These are phyloP conservation scores for Limnephilus marmoratus DNA, from an alignment of 2,888 invertebrate genomes.

Conservation along the genomic window DNA sequence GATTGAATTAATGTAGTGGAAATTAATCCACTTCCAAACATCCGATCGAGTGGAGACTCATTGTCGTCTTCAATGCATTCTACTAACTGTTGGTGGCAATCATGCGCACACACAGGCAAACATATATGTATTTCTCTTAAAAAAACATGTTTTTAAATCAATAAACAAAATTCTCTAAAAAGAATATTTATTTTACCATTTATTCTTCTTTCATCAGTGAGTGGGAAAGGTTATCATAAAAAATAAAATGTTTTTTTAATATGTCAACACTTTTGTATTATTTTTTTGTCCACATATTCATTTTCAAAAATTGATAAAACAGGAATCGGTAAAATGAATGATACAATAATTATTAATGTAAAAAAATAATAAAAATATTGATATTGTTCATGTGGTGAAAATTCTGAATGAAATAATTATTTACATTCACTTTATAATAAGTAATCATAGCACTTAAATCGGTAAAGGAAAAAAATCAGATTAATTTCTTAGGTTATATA, in stretches of 20 bases:
- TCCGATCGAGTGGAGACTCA: no score
- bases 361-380: neutral
- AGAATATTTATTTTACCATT: neutral
- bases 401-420: neutral
- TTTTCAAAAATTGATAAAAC: slow-evolving; percentile 14
- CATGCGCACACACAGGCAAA: no score
- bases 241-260: slow-evolving; percentile 14
- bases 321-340: neutral
- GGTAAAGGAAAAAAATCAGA: slow-evolving; percentile 19
- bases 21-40: no score
- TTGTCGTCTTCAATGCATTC: no score
- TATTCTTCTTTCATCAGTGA: neutral
- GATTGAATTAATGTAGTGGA: no score
- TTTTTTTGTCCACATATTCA: neutral
- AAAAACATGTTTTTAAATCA: neutral
- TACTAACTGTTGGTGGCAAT: no score
- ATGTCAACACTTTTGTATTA: slow-evolving; percentile 2
- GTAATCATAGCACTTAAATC: neutral
- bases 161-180: neutral
- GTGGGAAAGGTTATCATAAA: slow-evolving; percentile 42
- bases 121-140: no score
- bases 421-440: neutral
- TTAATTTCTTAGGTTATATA: neutral
- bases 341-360: neutral
- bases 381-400: slow-evolving; percentile 3